Evolutionary conservation across 2,888 invertebrate genomes (phyloP).

Genomic region (Cataglyphis livida): DNA sequence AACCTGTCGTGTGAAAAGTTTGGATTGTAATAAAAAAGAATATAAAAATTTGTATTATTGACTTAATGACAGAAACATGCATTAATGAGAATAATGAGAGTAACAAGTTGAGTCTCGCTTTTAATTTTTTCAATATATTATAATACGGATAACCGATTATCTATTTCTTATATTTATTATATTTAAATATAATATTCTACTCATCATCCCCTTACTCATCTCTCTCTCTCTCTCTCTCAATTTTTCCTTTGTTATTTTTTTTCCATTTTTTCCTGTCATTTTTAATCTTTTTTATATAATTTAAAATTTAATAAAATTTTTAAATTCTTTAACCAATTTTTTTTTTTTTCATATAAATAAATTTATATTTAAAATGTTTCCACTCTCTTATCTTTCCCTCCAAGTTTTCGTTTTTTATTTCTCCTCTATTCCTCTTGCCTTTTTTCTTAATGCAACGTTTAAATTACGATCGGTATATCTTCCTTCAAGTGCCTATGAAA

Average conservation of each 20-base stretch:
- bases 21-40: background rate
- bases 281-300: background rate
- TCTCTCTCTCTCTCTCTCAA: background rate
- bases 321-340: background rate
- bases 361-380: background rate
- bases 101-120: background rate
- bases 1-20: background rate
- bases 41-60: background rate
- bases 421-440: background rate
- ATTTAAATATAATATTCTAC: background rate
- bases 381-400: background rate
- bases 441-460: background rate
- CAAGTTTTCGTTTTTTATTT: background rate
- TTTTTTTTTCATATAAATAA: background rate
- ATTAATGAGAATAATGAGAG: background rate
- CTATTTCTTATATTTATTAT: background rate
- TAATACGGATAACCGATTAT: background rate
- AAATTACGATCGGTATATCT: slow-evolving; percentile 1
- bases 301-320: background rate
- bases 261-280: background rate
- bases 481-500: background rate
- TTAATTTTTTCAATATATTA: background rate
- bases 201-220: too few species aligned
- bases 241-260: background rate
- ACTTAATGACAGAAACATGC: background rate